Evolutionary conservation across 64 coral and sea anemone species (phyloP).

Genomic region (Astreopora myriophthalma): DNA sequence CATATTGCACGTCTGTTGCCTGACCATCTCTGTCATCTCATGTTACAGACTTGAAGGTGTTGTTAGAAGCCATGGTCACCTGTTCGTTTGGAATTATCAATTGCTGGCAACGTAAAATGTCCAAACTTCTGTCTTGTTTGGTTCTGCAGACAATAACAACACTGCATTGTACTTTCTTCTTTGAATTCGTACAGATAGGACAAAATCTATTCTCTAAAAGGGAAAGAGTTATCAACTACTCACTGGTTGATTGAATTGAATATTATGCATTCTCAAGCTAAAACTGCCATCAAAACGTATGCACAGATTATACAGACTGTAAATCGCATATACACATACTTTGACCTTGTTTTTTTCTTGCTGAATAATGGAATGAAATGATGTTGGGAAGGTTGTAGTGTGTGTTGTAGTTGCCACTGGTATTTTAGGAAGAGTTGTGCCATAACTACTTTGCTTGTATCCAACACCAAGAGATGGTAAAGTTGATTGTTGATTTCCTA

Average conservation of each 20-base stretch:
- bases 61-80: conserved; percentile 79
- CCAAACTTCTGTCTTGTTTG: conserved; percentile 75
- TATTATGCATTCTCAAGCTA: background rate
- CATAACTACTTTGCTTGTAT: conserved; percentile 31
- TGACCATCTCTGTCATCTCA: background rate
- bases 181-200: too few relatives aligned
- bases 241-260: too few relatives aligned
- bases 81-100: conserved; percentile 83
- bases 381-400: conserved; percentile 77
- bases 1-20: too few relatives aligned
- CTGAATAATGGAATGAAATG: conserved; percentile 81
- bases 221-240: too few relatives aligned
- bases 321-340: background rate
- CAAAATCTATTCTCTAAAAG: too few relatives aligned
- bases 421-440: conserved; percentile 88
- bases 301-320: background rate
- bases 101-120: conserved; percentile 81
- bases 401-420: conserved; percentile 72
- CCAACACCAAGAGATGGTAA: conserved; percentile 40
- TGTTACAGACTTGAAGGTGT: background rate
- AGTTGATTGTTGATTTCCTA: conserved; percentile 4
- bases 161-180: too few relatives aligned
- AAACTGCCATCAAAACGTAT: background rate
- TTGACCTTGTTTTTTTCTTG: conserved; percentile 90
- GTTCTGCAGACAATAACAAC: conserved; percentile 14